A percentile compares a stretch with the other conserved stretches of the same genome.
Conservation (phyloP, 2,113 vertebrate species). For the Myocastor coypus region DNA sequence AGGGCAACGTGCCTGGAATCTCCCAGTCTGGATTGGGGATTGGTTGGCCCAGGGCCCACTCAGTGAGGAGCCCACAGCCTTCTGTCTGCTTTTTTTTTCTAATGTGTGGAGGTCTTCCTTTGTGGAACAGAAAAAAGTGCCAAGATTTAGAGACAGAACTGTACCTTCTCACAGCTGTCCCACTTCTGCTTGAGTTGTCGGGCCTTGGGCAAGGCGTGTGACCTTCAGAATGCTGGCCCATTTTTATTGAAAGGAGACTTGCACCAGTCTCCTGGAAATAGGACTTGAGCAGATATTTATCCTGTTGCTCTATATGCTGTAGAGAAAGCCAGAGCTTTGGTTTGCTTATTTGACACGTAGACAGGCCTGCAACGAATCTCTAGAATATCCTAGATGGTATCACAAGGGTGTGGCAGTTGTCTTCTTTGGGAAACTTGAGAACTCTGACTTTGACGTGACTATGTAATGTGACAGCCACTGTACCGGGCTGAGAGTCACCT, state of each 20-base stretch:
- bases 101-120: background rate
- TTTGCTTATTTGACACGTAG: background rate
- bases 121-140: background rate
- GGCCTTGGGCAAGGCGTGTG: background rate
- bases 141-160: background rate
- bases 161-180: background rate
- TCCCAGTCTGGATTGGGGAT: background rate
- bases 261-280: background rate
- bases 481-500: background rate
- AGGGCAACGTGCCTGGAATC: rapidly evolving
- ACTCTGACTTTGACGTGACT: background rate
- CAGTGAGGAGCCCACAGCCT: background rate
- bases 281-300: background rate
- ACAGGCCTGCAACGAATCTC: background rate
- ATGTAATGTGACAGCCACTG: background rate
- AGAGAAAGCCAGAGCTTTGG: background rate
- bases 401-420: background rate
- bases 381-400: background rate
- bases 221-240: background rate
- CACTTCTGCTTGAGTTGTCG: background rate
- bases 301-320: background rate
- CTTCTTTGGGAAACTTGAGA: background rate
- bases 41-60: rapidly evolving
- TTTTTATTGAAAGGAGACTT: background rate
- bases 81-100: background rate